A percentile compares a stretch with the other conserved stretches of the same genome.
Conservation (phyloP, 2,888 invertebrate genomes). For the Plagodis dolabraria region DNA sequence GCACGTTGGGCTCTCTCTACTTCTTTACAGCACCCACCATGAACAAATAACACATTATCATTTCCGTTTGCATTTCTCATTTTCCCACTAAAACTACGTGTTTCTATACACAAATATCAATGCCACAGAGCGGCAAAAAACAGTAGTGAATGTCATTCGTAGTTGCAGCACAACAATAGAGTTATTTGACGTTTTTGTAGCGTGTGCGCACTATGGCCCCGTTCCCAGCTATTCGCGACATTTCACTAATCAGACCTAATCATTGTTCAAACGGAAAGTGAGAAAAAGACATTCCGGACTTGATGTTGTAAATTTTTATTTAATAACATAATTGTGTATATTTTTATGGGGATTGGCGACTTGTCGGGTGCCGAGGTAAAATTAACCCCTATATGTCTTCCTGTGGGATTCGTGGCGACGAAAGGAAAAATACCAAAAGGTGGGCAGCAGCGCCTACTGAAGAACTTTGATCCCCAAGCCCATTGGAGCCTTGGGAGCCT, state of each 20-base stretch:
- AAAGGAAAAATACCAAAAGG: too few species aligned
- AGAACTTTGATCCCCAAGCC: too few species aligned
- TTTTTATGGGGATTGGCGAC: neutral
- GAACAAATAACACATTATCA: too few species aligned
- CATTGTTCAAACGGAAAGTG: slow-evolving; percentile 26
- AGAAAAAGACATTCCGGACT: slow-evolving; percentile 11
- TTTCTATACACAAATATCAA: slow-evolving; percentile 12
- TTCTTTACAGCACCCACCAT: too few species aligned
- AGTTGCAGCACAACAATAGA: slow-evolving; percentile 50
- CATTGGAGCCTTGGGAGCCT: too few species aligned
- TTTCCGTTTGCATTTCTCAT: too few species aligned
- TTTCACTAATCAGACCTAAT: slow-evolving; percentile 50
- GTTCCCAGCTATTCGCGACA: slow-evolving; percentile 62
- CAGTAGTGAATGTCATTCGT: slow-evolving; percentile 34
- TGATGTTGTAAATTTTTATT: slow-evolving; percentile 1
- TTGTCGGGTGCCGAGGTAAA: neutral
- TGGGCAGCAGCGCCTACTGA: too few species aligned
- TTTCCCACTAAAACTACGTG: too few species aligned
- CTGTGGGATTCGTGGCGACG: too few species aligned
- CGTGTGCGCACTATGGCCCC: slow-evolving; percentile 44
- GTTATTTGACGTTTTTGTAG: slow-evolving; percentile 46
- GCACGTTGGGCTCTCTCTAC: too few species aligned
- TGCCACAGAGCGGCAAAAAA: slow-evolving; percentile 38
- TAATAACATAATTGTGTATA: neutral
- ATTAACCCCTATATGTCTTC: too few species aligned